Evolutionary conservation across 1,140 invertebrate genomes (phyloP).

Genomic region (Protaetia brevitarsis): DNA sequence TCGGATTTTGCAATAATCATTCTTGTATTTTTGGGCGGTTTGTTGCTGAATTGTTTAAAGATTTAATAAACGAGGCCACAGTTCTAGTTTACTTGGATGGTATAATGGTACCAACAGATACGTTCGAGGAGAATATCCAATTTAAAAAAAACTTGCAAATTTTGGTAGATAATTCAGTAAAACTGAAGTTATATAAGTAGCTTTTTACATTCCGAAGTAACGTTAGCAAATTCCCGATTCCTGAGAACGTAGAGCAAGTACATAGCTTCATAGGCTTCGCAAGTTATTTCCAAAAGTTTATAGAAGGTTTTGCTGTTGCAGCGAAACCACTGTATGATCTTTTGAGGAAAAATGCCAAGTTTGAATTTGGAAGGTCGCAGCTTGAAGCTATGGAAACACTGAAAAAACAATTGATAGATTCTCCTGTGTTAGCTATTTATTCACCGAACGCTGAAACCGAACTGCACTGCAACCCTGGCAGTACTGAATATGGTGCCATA

Average conservation of each 20-base stretch:
- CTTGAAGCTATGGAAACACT: not conserved
- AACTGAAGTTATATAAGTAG: too few species aligned
- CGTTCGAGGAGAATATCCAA: too few species aligned
- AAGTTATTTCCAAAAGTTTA: conserved; percentile 35
- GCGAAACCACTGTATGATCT: conserved; percentile 34
- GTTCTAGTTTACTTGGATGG: too few species aligned
- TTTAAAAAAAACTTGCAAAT: too few species aligned
- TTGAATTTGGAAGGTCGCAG: conserved; percentile 25
- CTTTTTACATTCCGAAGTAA: too few species aligned
- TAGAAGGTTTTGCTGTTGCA: conserved; percentile 31
- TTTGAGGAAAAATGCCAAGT: conserved; percentile 27
- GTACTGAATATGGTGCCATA: conserved; percentile 31
- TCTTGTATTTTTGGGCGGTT: too few species aligned
- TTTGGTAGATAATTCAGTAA: too few species aligned
- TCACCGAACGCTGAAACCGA: conserved; percentile 28
- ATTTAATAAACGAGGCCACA: too few species aligned
- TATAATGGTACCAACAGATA: too few species aligned
- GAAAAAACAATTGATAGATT: conserved; percentile 17
- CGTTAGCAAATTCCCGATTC: not conserved
- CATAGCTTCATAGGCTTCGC: conserved; percentile 34
- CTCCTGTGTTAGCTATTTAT: conserved; percentile 29
- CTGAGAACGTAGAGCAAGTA: conserved; percentile 30
- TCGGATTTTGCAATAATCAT: too few species aligned
- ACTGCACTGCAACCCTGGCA: conserved; percentile 23
- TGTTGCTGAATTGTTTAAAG: too few species aligned